Conservation (phyloP, 2,113 vertebrate genomes). For the Falco punctatus region DNA sequence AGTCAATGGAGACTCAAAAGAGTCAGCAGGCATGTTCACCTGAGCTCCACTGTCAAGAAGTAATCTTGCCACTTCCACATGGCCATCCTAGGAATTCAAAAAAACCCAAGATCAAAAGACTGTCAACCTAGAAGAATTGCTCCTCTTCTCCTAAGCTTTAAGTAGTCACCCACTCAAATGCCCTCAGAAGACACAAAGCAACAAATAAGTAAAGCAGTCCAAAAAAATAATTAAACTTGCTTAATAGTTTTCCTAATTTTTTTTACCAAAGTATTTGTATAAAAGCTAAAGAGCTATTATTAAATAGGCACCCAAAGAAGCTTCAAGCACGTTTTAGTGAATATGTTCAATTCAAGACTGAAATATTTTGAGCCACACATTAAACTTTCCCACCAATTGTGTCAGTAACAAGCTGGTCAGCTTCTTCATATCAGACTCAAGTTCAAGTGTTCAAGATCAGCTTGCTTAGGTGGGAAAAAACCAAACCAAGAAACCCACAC, state of each 20-base stretch:
- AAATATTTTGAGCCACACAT: rapidly evolving
- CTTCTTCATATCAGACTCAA: neutral
- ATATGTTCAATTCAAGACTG: rapidly evolving
- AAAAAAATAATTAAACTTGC: neutral
- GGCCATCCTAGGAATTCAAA: constrained; percentile 85
- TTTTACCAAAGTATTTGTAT: neutral
- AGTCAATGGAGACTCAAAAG: constrained; percentile 96
- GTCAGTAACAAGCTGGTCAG: neutral
- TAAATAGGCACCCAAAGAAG: neutral
- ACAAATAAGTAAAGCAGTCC: neutral
- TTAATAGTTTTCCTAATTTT: neutral
- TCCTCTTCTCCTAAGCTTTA: neutral
- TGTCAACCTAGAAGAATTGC: rapidly evolving
- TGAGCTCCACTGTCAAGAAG: constrained; percentile 98
- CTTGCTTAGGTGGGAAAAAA: neutral
- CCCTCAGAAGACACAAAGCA: neutral
- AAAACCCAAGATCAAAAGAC: neutral
- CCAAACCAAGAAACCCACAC: neutral
- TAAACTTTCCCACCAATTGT: rapidly evolving
- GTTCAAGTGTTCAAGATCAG: neutral
- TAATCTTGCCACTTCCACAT: constrained; percentile 95
- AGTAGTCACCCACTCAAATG: neutral
- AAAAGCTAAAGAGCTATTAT: neutral
- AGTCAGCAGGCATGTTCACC: constrained; percentile 99
- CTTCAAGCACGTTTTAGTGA: neutral